phyloP scores from a whole-genome alignment of 2,797 vertebrate species.

The Darevskia mixta region DNA sequence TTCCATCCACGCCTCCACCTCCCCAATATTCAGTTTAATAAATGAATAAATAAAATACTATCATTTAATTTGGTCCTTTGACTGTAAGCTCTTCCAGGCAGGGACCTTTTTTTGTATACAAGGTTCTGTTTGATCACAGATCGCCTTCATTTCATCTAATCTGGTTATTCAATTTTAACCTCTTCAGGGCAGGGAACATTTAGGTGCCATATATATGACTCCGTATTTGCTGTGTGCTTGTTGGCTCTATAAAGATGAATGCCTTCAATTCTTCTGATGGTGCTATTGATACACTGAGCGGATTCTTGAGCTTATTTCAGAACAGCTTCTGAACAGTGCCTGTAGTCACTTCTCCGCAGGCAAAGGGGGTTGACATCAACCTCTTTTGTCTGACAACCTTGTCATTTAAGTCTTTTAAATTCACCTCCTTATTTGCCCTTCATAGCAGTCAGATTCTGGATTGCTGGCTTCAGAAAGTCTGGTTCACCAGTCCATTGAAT shows the following conservation, averaged over 20 bases:
- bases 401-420: constrained; percentile 74
- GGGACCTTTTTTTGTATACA: no score
- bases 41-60: no score
- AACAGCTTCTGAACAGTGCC: constrained; percentile 26
- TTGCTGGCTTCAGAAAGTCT: constrained; percentile 66
- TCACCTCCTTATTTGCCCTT: constrained; percentile 70
- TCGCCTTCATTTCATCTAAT: no score
- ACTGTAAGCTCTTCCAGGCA: no score
- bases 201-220: background rate
- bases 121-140: no score
- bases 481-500: constrained; percentile 72
- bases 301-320: background rate
- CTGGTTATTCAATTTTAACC: no score
- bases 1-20: no score
- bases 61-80: no score
- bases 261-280: no score
- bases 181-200: no score
- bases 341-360: constrained; percentile 2
- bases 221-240: background rate
- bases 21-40: no score
- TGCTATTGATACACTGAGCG: background rate
- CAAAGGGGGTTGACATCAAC: constrained; percentile 51
- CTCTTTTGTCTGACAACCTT: constrained; percentile 67
- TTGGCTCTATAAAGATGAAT: background rate
- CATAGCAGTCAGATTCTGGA: constrained; percentile 67